Evolutionary conservation across 2,888 invertebrate species (phyloP), one percentile per base, ranked within the genome.

Genomic region (Myathropa florea): DNA sequence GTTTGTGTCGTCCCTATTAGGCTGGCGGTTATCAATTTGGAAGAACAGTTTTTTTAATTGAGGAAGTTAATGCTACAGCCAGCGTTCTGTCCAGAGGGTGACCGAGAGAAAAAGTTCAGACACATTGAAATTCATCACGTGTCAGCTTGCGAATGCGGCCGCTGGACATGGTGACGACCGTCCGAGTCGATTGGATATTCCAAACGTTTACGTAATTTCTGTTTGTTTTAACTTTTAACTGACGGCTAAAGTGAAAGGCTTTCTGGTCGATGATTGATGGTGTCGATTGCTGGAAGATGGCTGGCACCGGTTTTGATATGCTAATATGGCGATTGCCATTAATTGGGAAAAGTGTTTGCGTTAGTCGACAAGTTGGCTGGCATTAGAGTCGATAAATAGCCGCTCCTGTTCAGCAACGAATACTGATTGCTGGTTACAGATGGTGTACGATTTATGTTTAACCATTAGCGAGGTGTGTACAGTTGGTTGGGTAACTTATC

Each of bases 221-320:
- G 39, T 75, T 26, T 65, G 65, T 36, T 23, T 65, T 4, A 76
- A 57, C 39, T 24, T 57, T 53, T 76, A 70, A 33, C 68, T 81
- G 36, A 55, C 46, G 24, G 76, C 46, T 28, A 70, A 82, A 82
- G 82, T 82, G 70, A 82, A 82, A 82, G 82, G 82, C 76, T 82
- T 76, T 82, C 70, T 57, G 64, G 46, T 63, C 39, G 21, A 60
- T 82, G 68, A 76, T 75, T 68, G 55, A 75, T 81, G 63, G 57
- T 68, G 26, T 68, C 65, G 65, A 68, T 60, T 65, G 39, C 10
- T 60, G 46, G 36, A 14, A 30, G 60, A 72, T 80, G 59, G 18
- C 33, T 72, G 73, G 36, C 67, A 61, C 59, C 59, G 71, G 59
- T 64, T 57, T 71, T 78, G 30, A 57, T 30, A 68, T 70, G 68